Conservation (phyloP, 2,888 invertebrate species). For the Caenorhabditis afra region DNA sequence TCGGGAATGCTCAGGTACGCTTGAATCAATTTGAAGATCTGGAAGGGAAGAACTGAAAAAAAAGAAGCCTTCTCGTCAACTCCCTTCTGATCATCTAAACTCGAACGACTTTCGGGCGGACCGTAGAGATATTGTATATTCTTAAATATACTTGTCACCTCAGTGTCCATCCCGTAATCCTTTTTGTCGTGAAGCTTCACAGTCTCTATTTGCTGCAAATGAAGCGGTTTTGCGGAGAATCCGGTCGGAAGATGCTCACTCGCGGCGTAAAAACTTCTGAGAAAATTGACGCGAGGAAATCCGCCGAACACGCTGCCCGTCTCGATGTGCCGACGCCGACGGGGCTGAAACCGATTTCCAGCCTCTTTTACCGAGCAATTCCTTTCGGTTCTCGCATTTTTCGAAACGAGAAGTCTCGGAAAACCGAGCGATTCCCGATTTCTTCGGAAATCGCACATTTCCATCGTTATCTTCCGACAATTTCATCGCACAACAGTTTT, state of each 20-base stretch:
- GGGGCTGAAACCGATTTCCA: too few species aligned
- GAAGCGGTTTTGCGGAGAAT: not conserved
- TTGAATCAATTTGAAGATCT: conserved; percentile 13
- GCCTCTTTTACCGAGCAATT: too few species aligned
- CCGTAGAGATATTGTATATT: not conserved
- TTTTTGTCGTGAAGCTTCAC: not conserved
- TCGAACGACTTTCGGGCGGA: too few species aligned
- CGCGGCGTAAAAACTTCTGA: conserved; percentile 18
- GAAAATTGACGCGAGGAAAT: not conserved
- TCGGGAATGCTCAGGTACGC: conserved; percentile 10
- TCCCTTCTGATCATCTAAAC: too few species aligned
- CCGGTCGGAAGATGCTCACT: not conserved
- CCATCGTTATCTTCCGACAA: too few species aligned
- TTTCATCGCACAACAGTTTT: too few species aligned
- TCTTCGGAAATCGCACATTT: too few species aligned
- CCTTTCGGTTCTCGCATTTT: too few species aligned
- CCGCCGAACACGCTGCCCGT: not conserved
- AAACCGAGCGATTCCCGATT: too few species aligned
- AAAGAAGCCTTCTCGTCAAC: not conserved
- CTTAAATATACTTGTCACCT: not conserved
- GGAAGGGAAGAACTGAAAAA: conserved; percentile 5
- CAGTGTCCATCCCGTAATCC: conserved; percentile 15
- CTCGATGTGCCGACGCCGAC: too few species aligned
- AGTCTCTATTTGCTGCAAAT: conserved; percentile 5
- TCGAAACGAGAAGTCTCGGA: too few species aligned